These are phyloP conservation scores for Lagenorhynchus albirostris DNA, from an alignment of 2,113 vertebrate genomes.

Conservation along the genomic window DNA sequence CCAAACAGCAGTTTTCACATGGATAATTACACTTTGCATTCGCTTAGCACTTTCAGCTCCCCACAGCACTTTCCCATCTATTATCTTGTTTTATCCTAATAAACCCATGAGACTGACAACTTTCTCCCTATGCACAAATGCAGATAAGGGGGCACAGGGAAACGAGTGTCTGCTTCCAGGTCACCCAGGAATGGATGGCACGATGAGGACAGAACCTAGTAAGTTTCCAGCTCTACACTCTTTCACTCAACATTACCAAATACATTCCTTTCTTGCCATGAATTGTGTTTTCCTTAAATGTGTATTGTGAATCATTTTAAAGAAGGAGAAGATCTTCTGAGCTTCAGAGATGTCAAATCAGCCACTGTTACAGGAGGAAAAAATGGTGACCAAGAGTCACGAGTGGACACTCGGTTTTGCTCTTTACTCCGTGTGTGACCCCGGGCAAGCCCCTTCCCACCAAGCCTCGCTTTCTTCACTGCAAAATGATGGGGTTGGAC, in stretches of 20 bases:
- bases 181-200: background rate
- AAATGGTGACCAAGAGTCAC: too few species aligned
- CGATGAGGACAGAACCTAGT: accelerated
- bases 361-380: background rate
- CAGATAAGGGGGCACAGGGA: background rate
- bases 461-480: background rate
- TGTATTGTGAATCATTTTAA: background rate
- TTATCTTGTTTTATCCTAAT: background rate
- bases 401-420: accelerated
- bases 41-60: background rate
- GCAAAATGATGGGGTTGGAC: background rate
- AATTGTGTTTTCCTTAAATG: background rate
- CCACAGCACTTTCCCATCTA: background rate
- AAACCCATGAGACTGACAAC: background rate
- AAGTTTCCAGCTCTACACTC: background rate
- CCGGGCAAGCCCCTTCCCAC: too few species aligned
- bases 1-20: background rate
- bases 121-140: background rate
- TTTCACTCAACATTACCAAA: background rate
- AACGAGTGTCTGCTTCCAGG: background rate
- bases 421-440: background rate
- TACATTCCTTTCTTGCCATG: accelerated
- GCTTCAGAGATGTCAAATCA: background rate
- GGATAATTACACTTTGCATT: background rate
- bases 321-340: background rate